phyloP scores from a whole-genome alignment of 2,797 vertebrate genomes.

The Ispidina picta region DNA sequence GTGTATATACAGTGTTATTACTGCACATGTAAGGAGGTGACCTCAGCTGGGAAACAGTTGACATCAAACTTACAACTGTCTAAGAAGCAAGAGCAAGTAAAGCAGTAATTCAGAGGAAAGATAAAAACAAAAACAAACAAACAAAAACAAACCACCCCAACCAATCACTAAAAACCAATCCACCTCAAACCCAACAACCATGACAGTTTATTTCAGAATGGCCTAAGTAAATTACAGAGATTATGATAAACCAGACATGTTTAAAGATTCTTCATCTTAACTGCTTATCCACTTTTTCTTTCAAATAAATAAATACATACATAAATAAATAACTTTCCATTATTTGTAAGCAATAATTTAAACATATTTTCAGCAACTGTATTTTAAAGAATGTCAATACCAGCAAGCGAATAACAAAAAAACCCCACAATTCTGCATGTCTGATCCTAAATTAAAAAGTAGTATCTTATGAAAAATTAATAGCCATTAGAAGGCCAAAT shows the following conservation, averaged over 20 bases:
- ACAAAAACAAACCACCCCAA: not conserved
- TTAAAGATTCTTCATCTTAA: not conserved
- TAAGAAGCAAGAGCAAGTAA: slow-evolving; percentile 28
- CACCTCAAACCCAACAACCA: not conserved
- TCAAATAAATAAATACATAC: not conserved
- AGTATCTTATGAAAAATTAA: slow-evolving; percentile 38
- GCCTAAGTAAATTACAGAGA: not conserved
- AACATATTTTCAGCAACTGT: not conserved
- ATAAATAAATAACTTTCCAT: not conserved
- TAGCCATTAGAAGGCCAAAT: slow-evolving; percentile 20
- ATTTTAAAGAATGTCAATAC: not conserved
- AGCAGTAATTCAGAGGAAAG: slow-evolving; percentile 10
- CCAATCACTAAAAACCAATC: not conserved
- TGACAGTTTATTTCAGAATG: slow-evolving; percentile 32
- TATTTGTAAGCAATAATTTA: not conserved
- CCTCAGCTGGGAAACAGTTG: not conserved
- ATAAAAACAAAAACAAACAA: not conserved
- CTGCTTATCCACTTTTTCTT: not conserved
- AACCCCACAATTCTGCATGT: not conserved
- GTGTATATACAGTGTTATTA: not conserved
- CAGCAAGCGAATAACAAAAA: slow-evolving; percentile 3
- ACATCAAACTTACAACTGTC: not conserved
- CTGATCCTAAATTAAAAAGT: not conserved
- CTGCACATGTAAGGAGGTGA: not conserved
- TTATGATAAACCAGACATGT: not conserved